Base-by-base conservation (phyloP, 1,140 invertebrate species). In the Brachionus manjavacas region DNA sequence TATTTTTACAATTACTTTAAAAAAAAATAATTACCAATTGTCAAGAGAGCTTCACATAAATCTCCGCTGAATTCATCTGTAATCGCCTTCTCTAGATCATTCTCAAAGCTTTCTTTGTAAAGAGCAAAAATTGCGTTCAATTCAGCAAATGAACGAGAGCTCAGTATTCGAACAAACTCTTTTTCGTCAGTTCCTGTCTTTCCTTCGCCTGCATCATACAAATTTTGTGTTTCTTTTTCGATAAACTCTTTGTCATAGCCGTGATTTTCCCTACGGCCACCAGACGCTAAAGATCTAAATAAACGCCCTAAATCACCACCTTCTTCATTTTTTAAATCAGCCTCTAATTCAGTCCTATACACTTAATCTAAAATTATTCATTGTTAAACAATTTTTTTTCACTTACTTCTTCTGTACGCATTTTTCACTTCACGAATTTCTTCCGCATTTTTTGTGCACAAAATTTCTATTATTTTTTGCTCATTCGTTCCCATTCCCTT, bases 81-180 rank as follows among this genome's bases (percentile, higher is more conserved):
- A 9, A 79, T 49, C 7, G 31, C 64, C 16, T 79, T 3, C 28
- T 60, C 43, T 23, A 83, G 25, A 66, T 83, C 79, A 43, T 83
- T 64, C 52, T 39, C 76, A 64, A 91, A 90, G 2, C 93, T 89
- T 87, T 91, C 89, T 88, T 93, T 92, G 89, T 94, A 94, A 86
- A 92, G 91, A 68, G 93, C 92, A 86, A 94, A 93, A 14, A 93
- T 91, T 7, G 92, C 87, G 25, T 90, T 89, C 84, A 94, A 88
- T 86, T 94, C 93, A 2, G 90, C 90, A 86, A 92, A 93, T 86
- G 92, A 93, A 85, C 83, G 43, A 9, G n/a, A 12, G 39, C 39
- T 52, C 8, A 84, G 55, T n/a, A 76, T 76, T 55, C 25, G 11
- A 20, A 68, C 46, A 31, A 84, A 74, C 31, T 49, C 60, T 39